phyloP scores from a whole-genome alignment of 1,140 invertebrate species.

The Tyrophagus putrescentiae region DNA sequence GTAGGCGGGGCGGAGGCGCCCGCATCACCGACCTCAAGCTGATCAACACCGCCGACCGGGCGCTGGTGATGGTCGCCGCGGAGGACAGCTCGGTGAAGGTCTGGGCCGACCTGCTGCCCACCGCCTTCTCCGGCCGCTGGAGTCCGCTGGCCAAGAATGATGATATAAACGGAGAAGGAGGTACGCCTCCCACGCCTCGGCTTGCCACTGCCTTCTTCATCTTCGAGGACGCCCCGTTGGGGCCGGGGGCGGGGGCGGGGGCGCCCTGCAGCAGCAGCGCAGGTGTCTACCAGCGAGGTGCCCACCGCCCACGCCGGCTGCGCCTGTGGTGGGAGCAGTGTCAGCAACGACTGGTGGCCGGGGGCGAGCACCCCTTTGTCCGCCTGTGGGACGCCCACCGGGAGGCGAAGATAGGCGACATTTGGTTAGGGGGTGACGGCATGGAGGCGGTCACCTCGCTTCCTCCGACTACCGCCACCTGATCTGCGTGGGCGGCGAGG shows the following conservation, averaged over 20 bases:
- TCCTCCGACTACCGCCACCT: constrained; percentile 36
- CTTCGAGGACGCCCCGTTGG: constrained; percentile 47
- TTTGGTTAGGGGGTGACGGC: constrained; percentile 55
- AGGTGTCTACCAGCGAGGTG: constrained; percentile 45
- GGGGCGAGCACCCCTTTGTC: constrained; percentile 51
- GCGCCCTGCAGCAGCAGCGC: constrained; percentile 38
- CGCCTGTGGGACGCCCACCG: constrained; percentile 68
- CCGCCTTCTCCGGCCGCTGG: neutral
- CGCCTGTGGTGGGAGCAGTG: constrained; percentile 65
- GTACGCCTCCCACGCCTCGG: constrained; percentile 35
- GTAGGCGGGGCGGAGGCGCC: constrained; percentile 34
- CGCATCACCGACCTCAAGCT: constrained; percentile 67
- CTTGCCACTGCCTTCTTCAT: constrained; percentile 71
- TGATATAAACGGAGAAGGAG: too few relatives aligned
- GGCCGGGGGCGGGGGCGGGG: too few relatives aligned
- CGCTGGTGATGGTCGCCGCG: constrained; percentile 49
- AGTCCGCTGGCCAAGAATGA: too few relatives aligned
- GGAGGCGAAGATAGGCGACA: constrained; percentile 61
- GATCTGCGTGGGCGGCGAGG: constrained; percentile 56
- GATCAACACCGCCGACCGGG: constrained; percentile 69
- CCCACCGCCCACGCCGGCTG: too few relatives aligned
- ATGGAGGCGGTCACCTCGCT: constrained; percentile 50
- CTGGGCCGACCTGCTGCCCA: constrained; percentile 39
- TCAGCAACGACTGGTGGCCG: constrained; percentile 47
- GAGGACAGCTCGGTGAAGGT: constrained; percentile 63